Base-by-base conservation (phyloP, 2,888 invertebrate species). In the Protonemura montana region DNA sequence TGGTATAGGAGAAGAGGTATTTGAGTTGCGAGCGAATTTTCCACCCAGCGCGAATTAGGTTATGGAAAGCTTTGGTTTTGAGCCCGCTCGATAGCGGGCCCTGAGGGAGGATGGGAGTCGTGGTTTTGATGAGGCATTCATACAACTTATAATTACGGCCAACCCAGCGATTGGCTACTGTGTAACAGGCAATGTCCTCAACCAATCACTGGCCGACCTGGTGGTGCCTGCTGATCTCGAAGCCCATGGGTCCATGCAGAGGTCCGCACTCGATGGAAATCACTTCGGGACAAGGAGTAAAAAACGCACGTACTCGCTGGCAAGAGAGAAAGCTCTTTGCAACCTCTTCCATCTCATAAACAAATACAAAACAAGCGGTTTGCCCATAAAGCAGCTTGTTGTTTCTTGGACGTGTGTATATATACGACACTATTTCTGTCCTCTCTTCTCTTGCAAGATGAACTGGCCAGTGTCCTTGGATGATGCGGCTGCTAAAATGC, bases 351-450 rank as follows among this genome's bases (percentile, higher is more conserved):
- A 59, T 59, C 59, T 59, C 59, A 21, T 59, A 59, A 59, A 59
- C 59, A 59, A 59, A 59, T 59, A 59, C 21, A 7, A 59, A 59
- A 59, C 59, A 59, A 59, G 59, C 21, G 59, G 59, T 59, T 59
- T 59, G 59, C 59, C 59, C 59, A 59, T 59, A 59, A 21, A 2
- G 35, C 35, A 35, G 35, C 59, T 3, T 59, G 59, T 59, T 59
- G 59, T 59, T 59, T 59, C 59, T 59, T 13, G 59, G 59, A 59
- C 21, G 59, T 59, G 41, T 41, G 41, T 41, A 7, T 21, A 21
- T 59, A 59, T 59, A 59, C 59, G 59, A 59, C 59, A 59, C 59
- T 59, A 59, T 59, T 59, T 3, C 59, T 59, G 59, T 59, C 59
- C 21, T 59, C 59, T 59, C 59, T 59, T 10, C 59, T 59, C 59